Evolutionary conservation across 2,888 invertebrate species (phyloP).

Genomic region (Acrocera orbiculus): DNA sequence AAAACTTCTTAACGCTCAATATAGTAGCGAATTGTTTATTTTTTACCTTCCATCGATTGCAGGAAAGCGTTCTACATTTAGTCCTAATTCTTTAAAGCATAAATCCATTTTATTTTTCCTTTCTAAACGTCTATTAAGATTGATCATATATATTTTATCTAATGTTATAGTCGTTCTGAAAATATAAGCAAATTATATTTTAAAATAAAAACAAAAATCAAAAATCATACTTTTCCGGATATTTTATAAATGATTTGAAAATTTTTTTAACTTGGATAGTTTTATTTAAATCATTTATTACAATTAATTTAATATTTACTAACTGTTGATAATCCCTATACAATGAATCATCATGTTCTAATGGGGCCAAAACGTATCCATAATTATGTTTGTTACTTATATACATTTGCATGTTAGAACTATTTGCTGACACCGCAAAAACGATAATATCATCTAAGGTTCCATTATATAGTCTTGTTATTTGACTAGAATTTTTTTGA

Average conservation of each 20-base stretch:
- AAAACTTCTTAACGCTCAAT: too few species aligned
- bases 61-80: constrained; percentile 54
- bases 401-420: constrained; percentile 43
- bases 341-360: constrained; percentile 48
- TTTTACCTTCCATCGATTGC: constrained; percentile 79
- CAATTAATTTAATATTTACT: constrained; percentile 55
- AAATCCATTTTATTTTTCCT: constrained; percentile 59
- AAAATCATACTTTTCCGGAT: constrained; percentile 23
- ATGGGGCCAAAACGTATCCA: constrained; percentile 67
- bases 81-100: constrained; percentile 62
- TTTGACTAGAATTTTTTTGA: constrained; percentile 12
- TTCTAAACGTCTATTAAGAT: constrained; percentile 66
- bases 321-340: constrained; percentile 52
- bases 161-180: constrained; percentile 47
- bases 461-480: constrained; percentile 42
- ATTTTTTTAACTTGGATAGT: constrained; percentile 29
- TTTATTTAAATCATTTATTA: constrained; percentile 41
- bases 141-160: constrained; percentile 81
- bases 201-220: not conserved
- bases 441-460: constrained; percentile 84
- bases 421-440: constrained; percentile 69
- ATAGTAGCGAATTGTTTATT: too few species aligned
- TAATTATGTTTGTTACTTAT: constrained; percentile 67
- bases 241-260: constrained; percentile 26
- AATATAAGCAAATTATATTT: constrained; percentile 4